These are phyloP conservation scores for Plusia festucae DNA, from an alignment of 2,888 invertebrate genomes.

Conservation along the genomic window DNA sequence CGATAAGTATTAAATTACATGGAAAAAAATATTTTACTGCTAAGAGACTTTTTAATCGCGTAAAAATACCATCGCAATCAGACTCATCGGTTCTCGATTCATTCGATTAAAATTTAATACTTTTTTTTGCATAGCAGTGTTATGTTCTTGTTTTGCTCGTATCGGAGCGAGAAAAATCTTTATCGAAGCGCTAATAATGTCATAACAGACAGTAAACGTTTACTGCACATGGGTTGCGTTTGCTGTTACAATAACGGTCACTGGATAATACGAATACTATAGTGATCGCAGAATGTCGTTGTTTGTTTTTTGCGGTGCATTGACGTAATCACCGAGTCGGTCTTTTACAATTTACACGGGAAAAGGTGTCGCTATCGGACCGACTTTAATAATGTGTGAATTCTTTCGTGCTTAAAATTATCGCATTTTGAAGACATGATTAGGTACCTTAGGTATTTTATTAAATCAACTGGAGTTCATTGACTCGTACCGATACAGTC, in stretches of 20 bases:
- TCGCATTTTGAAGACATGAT: too few species aligned
- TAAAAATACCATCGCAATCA: neutral
- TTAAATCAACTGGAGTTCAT: neutral
- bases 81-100: neutral
- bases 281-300: neutral
- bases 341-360: neutral
- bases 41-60: neutral
- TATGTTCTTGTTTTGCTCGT: slow-evolving; percentile 14
- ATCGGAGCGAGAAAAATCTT: slow-evolving; percentile 14
- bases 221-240: neutral
- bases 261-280: neutral
- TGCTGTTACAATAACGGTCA: neutral
- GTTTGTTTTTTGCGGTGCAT: neutral
- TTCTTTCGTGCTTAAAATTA: too few species aligned
- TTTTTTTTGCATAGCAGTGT: slow-evolving; percentile 7
- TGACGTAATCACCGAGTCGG: neutral
- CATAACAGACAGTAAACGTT: slow-evolving; percentile 1
- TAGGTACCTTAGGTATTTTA: too few species aligned
- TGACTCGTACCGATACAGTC: neutral
- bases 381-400: too few species aligned
- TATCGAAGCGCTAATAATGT: slow-evolving; percentile 7
- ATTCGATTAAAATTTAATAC: slow-evolving; percentile 24
- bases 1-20: slow-evolving; percentile 7
- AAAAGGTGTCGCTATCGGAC: neutral
- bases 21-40: neutral